phyloP scores from a whole-genome alignment of 2,888 invertebrate species.

The Chydorus sphaericus region DNA sequence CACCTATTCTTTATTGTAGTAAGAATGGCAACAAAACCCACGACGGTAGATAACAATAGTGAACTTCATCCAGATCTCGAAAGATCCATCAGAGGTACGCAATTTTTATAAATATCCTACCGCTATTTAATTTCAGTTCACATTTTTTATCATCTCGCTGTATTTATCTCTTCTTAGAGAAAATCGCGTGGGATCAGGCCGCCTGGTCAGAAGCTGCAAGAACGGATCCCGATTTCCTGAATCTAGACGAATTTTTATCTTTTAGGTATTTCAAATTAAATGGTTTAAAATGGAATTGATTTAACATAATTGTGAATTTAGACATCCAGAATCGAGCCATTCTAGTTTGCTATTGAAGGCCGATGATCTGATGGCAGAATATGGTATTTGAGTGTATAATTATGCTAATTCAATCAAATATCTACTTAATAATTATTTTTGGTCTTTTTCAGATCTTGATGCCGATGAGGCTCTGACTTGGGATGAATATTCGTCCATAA shows the following conservation, averaged over 20 bases:
- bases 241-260: conserved; percentile 36
- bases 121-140: not conserved
- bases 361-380: conserved; percentile 55
- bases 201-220: conserved; percentile 61
- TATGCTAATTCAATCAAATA: not conserved
- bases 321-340: conserved; percentile 66
- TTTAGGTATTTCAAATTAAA: no score
- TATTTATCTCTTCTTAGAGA: conserved; percentile 33
- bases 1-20: conserved; percentile 46
- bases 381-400: conserved; percentile 34
- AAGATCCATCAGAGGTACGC: conserved; percentile 39
- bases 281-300: not conserved
- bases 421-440: not conserved
- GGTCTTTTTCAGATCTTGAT: conserved; percentile 42
- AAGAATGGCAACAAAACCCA: conserved; percentile 22
- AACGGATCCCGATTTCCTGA: conserved; percentile 54
- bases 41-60: not conserved
- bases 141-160: not conserved
- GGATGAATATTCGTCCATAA: conserved; percentile 58
- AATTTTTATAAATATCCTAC: conserved; percentile 11
- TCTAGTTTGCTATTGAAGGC: conserved; percentile 51
- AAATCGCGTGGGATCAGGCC: conserved; percentile 59
- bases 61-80: conserved; percentile 47
- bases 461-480: conserved; percentile 56
- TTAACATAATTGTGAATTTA: conserved; percentile 43